Evolutionary conservation across 2,113 vertebrate genomes (phyloP).

Genomic region (Kobus ellipsiprymnus): DNA sequence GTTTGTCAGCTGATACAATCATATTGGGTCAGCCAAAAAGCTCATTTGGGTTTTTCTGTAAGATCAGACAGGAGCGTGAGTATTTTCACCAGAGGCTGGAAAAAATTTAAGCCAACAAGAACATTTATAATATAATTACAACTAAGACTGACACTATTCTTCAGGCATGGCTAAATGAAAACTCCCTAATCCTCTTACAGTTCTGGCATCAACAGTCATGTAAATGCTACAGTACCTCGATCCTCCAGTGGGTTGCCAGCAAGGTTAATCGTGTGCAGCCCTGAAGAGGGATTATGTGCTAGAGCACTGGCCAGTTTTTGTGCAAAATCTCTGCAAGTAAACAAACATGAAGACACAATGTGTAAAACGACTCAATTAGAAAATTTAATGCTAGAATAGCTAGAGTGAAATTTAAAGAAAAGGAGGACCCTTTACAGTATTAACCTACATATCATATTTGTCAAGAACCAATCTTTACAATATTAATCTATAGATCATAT

Average conservation of each 20-base stretch:
- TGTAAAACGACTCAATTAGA: not conserved
- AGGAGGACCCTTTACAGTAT: not conserved
- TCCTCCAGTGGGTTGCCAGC: constrained; percentile 96
- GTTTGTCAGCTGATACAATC: not conserved
- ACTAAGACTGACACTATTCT: not conserved
- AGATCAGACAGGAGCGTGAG: not conserved
- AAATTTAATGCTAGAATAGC: not conserved
- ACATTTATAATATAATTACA: constrained; percentile 18
- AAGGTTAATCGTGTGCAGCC: constrained; percentile 94
- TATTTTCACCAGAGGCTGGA: not conserved
- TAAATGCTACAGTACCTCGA: constrained; percentile 82
- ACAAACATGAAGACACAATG: not conserved
- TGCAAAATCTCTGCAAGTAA: constrained; percentile 91
- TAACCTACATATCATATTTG: not conserved
- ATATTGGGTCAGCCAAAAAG: not conserved
- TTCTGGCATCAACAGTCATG: not conserved
- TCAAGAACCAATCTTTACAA: not conserved
- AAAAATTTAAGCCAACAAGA: constrained; percentile 9
- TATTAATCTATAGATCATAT: not conserved
- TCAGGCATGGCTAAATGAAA: not conserved
- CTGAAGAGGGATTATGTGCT: constrained; percentile 91
- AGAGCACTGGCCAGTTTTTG: constrained; percentile 93
- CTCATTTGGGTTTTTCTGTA: not conserved
- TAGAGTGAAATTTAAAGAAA: not conserved
- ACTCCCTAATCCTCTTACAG: constrained; percentile 17